Evolutionary conservation across 2,113 vertebrate species (phyloP).

Genomic region (Agapornis roseicollis): DNA sequence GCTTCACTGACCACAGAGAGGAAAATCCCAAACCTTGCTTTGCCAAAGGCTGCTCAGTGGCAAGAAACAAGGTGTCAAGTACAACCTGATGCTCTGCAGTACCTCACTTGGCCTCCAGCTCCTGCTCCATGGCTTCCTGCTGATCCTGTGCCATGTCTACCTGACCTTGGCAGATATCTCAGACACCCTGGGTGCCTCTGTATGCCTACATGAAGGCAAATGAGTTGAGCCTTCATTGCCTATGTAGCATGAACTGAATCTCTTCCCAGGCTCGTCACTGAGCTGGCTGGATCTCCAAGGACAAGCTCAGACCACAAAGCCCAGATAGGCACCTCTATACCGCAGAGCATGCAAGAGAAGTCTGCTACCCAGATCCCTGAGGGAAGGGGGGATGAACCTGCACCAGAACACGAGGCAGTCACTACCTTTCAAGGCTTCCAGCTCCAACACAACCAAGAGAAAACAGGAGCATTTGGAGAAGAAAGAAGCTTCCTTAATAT

Average conservation of each 20-base stretch:
- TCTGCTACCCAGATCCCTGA: neutral
- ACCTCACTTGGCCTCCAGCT: neutral
- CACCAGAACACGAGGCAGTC: accelerated
- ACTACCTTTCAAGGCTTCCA: neutral
- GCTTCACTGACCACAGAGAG: neutral
- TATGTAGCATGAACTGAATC: neutral
- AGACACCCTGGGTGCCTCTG: neutral
- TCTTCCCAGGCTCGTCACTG: neutral
- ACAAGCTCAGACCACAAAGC: neutral
- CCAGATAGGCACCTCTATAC: neutral
- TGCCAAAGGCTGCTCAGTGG: neutral
- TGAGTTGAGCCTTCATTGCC: neutral
- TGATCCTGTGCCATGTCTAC: neutral
- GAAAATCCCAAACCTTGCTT: neutral
- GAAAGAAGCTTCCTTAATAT: neutral
- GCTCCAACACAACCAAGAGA: neutral
- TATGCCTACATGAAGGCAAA: neutral
- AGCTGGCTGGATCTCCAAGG: neutral
- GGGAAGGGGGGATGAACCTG: neutral
- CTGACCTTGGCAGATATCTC: neutral
- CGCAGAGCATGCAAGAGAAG: neutral
- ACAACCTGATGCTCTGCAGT: neutral
- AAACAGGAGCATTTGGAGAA: neutral
- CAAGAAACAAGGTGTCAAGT: neutral
- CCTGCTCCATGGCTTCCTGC: neutral